These are phyloP conservation scores for Okapia johnstoni DNA, from an alignment of 2,113 vertebrate species.

Conservation along the genomic window DNA sequence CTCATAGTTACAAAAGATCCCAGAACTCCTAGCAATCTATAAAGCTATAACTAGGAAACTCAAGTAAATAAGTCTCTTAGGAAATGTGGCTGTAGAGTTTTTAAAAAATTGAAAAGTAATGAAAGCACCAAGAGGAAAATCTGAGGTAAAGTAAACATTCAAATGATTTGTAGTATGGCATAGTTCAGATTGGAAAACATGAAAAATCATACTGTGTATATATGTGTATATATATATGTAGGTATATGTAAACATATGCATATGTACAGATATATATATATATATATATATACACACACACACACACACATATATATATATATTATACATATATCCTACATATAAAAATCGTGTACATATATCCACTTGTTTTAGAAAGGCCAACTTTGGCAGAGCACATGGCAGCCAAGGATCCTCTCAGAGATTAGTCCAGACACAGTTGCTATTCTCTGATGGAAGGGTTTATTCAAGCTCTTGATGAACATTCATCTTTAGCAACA, in stretches of 20 bases:
- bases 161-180: not conserved
- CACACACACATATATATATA: too few species aligned
- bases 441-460: not conserved
- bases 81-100: conserved; percentile 51
- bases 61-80: conserved; percentile 65
- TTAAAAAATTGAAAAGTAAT: not conserved
- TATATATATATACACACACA: not conserved
- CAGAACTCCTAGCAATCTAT: conserved; percentile 43
- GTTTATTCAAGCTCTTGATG: not conserved
- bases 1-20: not conserved
- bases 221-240: not conserved
- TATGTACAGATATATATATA: not conserved
- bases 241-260: not conserved
- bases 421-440: not conserved
- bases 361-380: not conserved
- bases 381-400: not conserved
- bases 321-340: not conserved
- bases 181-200: not conserved
- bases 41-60: conserved; percentile 72
- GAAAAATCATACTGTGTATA: not conserved
- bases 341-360: not conserved
- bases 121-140: not conserved
- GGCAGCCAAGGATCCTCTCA: not conserved
- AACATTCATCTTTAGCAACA: not conserved
- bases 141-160: not conserved